Evolutionary conservation across 2,113 vertebrate genomes (phyloP).

Genomic region (Vireo altiloquus): DNA sequence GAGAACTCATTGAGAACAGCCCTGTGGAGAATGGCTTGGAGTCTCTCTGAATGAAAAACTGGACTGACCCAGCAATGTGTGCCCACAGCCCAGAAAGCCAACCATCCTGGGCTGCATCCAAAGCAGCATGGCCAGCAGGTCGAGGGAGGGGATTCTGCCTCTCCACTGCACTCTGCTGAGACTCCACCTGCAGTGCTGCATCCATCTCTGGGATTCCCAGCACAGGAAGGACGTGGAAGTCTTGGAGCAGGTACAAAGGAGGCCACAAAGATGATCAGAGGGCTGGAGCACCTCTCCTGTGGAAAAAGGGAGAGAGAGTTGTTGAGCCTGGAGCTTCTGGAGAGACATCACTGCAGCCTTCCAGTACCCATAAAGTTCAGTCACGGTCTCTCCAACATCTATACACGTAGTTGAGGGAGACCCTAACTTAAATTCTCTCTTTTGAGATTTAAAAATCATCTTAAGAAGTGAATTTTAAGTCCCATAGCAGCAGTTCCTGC

Average conservation of each 20-base stretch:
- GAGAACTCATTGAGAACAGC: neutral
- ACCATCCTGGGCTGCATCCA: fast-evolving
- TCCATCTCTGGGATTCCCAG: neutral
- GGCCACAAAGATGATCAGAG: neutral
- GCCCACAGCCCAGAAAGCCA: neutral
- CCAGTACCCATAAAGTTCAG: neutral
- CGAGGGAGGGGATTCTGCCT: neutral
- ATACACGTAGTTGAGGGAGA: neutral
- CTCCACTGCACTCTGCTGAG: neutral
- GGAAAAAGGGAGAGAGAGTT: neutral
- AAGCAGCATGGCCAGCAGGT: neutral
- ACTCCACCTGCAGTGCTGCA: too few relatives aligned
- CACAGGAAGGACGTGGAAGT: neutral
- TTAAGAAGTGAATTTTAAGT: neutral
- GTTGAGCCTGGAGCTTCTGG: neutral
- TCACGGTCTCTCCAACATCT: neutral
- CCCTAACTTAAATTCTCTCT: neutral
- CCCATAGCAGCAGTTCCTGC: neutral
- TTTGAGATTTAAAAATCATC: neutral
- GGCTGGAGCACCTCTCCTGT: neutral
- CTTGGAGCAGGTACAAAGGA: neutral
- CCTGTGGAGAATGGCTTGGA: neutral
- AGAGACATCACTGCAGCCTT: neutral
- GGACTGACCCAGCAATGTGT: neutral
- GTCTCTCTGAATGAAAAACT: neutral